A percentile compares a stretch with the other conserved stretches of the same genome.
Evolutionary conservation across 2,797 vertebrate genomes (phyloP).

Genomic region (Loriculus beryllinus): DNA sequence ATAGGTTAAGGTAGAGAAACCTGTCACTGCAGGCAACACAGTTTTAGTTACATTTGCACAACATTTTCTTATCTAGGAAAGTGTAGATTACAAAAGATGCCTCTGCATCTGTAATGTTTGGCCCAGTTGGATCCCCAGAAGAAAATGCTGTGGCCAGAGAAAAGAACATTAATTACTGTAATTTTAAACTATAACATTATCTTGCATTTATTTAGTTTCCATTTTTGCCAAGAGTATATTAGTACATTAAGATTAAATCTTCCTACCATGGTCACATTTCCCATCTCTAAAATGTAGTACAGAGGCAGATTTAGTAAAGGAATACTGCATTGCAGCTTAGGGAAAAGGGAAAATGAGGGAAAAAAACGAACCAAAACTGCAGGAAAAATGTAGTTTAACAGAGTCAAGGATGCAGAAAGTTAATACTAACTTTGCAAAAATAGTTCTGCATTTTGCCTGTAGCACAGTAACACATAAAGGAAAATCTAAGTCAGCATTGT

Average conservation of each 20-base stretch:
- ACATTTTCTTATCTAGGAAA: neutral
- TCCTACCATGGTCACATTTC: neutral
- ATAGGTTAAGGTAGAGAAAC: neutral
- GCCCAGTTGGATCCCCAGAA: neutral
- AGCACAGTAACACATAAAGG: neutral
- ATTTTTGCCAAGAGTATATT: neutral
- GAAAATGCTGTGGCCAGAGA: conserved; percentile 4
- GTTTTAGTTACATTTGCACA: conserved; percentile 13
- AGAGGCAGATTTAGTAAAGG: neutral
- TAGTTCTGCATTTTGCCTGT: neutral
- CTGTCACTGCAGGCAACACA: conserved; percentile 24
- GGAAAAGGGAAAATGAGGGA: neutral
- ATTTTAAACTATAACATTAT: neutral
- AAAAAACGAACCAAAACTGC: neutral
- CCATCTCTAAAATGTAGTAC: neutral
- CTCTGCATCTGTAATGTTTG: conserved; percentile 21
- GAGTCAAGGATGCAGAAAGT: neutral
- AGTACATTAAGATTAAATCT: neutral
- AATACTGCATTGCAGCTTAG: neutral
- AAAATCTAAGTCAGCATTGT: neutral
- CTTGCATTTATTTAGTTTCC: neutral
- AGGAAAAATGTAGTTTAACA: neutral
- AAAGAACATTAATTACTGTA: conserved; percentile 9
- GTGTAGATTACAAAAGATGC: neutral
- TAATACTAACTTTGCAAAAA: neutral